Base-by-base conservation (phyloP, 2,113 vertebrate species). In the Macquaria australasica region DNA sequence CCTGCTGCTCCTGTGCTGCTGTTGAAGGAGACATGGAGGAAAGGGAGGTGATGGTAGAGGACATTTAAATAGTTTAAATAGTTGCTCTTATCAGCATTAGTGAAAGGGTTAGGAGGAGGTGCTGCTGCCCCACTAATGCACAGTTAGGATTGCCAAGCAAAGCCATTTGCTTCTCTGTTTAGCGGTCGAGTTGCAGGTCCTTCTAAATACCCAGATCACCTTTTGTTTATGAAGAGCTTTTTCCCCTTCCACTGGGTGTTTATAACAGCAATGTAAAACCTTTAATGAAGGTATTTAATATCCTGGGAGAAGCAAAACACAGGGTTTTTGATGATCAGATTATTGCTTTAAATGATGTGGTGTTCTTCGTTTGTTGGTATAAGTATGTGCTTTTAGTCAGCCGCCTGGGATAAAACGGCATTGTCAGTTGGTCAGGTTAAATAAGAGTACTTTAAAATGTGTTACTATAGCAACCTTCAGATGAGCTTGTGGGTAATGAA, bases 391-490 rank as follows among this genome's bases (percentile, higher is more conserved):
- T 79, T 78, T 62, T 73, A 77, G 53, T 60, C 48, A 56, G 28
- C 45, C 83, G 60, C 81, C 56, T 71, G 83, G 71, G 81, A 84
- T 82, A 2, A 72, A 78, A 64, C 43, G 12, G 2, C 58, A 25
- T 31, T 6, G 31, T 56, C 63, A 71, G 64, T 59, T 6, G 51
- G 50, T 88, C 71, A 60, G 63, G 76, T 91, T 72, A 80, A 81
- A 77, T 55, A 80, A 80, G 60, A 83, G 6, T 60, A 51, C 12
- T 79, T 72, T 60, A 4, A 58, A 84, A 82, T 37, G 64, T 69
- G 85, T 90, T 83, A 77, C 86, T 80, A 89, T 91, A 48, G 92
- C 70, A 91, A 89, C 90, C 77, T 67, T 83, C 45, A 81, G 62
- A 86, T 60, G 58, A 86, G 87, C 68, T 64, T 80, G 41, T 75